Conservation (phyloP, 35 echinoderm and acorn worm species). For the Strongylocentrotus purpuratus region DNA sequence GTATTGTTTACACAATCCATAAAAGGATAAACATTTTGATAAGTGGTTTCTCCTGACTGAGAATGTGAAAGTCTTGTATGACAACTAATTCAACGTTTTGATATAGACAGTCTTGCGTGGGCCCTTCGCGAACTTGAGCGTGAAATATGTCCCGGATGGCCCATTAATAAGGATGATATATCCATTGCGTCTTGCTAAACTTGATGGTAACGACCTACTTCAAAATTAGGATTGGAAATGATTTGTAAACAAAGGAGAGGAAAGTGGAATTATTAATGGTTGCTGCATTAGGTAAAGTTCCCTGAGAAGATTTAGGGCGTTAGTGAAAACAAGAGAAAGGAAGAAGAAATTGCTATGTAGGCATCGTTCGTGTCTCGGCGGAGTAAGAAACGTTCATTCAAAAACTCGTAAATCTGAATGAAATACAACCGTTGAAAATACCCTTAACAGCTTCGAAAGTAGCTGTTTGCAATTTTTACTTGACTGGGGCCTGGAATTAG, state of each 20-base stretch:
- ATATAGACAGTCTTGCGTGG: constrained; percentile 24
- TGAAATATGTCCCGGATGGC: constrained; percentile 37
- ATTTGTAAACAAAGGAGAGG: constrained; percentile 49
- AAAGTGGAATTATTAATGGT: constrained; percentile 46
- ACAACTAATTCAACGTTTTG: neutral
- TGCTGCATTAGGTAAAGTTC: constrained; percentile 16
- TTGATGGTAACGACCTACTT: constrained; percentile 44
- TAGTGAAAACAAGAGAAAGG: neutral
- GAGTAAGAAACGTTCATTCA: constrained; percentile 34
- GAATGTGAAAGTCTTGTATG: neutral
- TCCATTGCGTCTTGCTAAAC: constrained; percentile 27
- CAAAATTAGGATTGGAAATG: constrained; percentile 48
- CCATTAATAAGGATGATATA: constrained; percentile 55
- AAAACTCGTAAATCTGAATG: constrained; percentile 32
- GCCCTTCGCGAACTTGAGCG: constrained; percentile 40
- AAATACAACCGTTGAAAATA: constrained; percentile 32
- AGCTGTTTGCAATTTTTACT: neutral
- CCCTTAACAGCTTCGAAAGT: neutral
- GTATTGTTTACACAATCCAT: no score
- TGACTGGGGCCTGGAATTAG: neutral
- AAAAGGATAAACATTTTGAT: no score
- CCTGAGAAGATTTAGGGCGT: constrained; percentile 14
- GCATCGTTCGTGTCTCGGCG: neutral
- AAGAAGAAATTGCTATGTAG: constrained; percentile 21
- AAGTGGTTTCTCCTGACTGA: no score